A percentile compares a stretch with the other conserved stretches of the same genome.
Conservation (phyloP, 2,888 invertebrate genomes). For the Nematopogon swammerdamellus region DNA sequence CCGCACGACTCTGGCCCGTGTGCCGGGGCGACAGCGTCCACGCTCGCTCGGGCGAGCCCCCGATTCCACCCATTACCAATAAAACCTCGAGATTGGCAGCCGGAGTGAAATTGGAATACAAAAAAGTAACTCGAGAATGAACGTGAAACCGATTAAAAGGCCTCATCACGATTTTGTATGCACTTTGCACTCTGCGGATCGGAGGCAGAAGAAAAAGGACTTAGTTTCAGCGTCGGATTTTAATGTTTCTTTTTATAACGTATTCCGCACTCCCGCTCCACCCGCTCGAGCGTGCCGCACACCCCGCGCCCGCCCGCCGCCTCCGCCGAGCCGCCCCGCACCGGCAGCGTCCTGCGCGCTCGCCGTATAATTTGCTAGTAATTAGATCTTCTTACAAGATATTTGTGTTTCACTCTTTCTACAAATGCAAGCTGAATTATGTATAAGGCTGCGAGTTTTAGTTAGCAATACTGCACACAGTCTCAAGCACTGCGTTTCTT, state of each 20-base stretch:
- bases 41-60: constrained; percentile 20
- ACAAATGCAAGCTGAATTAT: too few relatives aligned
- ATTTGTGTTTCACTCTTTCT: too few relatives aligned
- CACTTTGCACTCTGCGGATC: constrained; percentile 48
- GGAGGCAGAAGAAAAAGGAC: background rate
- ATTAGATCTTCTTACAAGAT: background rate
- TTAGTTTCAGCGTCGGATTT: background rate
- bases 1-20: constrained; percentile 14
- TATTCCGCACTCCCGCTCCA: background rate
- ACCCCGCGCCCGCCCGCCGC: too few relatives aligned
- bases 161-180: constrained; percentile 56
- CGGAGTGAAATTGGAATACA: constrained; percentile 48
- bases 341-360: background rate
- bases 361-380: background rate
- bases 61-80: constrained; percentile 24
- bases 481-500: too few relatives aligned
- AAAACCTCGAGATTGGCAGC: constrained; percentile 38
- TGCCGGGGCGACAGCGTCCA: constrained; percentile 22
- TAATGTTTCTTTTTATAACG: background rate
- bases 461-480: too few relatives aligned
- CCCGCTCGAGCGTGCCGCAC: background rate
- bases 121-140: constrained; percentile 50
- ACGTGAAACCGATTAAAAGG: constrained; percentile 56
- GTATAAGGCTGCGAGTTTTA: too few relatives aligned
- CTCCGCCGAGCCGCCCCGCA: background rate